A percentile compares a stretch with the other conserved stretches of the same genome.
phyloP scores from a whole-genome alignment of 2,113 vertebrate species.

The Trachemys scripta region DNA sequence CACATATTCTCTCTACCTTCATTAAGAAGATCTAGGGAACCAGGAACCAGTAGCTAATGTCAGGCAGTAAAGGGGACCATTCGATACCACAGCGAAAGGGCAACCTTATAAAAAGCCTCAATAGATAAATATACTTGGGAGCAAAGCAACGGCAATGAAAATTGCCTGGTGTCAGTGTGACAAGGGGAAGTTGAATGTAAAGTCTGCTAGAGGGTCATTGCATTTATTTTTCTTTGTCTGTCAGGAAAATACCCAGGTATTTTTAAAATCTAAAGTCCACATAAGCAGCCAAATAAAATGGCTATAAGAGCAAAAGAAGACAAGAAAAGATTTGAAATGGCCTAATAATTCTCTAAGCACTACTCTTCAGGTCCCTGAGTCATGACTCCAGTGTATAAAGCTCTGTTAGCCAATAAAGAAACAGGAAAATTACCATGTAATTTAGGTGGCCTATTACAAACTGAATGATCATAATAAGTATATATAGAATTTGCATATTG shows the following conservation, averaged over 20 bases:
- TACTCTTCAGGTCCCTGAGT: background rate
- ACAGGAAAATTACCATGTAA: fast-evolving
- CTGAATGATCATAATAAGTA: background rate
- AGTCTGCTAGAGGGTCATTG: background rate
- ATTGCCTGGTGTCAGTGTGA: background rate
- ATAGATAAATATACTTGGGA: background rate
- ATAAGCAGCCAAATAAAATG: background rate
- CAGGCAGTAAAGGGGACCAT: background rate
- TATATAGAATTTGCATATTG: background rate
- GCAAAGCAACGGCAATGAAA: background rate
- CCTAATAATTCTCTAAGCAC: background rate
- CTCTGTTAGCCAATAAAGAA: background rate
- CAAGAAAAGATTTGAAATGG: background rate
- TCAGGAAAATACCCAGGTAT: background rate
- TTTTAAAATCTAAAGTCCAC: background rate
- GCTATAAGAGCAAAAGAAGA: background rate
- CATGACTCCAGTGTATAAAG: fast-evolving
- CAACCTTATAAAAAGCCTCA: background rate
- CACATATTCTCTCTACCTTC: background rate
- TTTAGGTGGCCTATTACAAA: background rate
- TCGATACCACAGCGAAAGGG: background rate
- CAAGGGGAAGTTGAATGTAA: background rate
- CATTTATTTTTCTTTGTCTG: background rate
- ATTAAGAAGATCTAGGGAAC: background rate
- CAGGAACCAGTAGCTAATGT: background rate